phyloP scores from a whole-genome alignment of 2,113 vertebrate species.

The Agapornis roseicollis region DNA sequence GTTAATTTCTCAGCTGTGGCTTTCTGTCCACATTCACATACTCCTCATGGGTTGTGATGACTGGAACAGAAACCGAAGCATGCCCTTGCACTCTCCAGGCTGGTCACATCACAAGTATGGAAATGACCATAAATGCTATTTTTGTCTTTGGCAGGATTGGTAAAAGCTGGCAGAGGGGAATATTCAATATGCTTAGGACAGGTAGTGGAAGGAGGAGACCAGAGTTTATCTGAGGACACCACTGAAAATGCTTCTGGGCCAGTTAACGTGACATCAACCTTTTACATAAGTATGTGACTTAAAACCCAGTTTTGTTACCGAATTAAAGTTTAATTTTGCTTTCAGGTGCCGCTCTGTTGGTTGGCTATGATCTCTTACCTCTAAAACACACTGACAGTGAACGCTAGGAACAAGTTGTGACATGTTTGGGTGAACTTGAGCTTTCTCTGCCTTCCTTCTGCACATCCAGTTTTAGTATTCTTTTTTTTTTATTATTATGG shows the following conservation, averaged over 20 bases:
- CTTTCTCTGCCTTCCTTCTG: background rate
- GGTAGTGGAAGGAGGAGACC: background rate
- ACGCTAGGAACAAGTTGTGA: background rate
- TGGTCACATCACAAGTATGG: background rate
- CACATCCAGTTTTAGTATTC: constrained; percentile 51
- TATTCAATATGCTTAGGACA: background rate
- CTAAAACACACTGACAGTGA: background rate
- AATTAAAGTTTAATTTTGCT: background rate
- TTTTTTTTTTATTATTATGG: constrained; percentile 24
- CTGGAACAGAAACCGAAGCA: background rate
- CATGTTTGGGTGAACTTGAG: constrained; percentile 13
- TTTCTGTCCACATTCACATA: background rate
- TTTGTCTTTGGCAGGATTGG: background rate
- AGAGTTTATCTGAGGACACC: background rate
- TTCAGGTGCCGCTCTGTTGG: background rate
- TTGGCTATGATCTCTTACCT: constrained; percentile 21
- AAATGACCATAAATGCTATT: background rate
- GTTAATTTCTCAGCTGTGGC: background rate
- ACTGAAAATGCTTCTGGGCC: background rate
- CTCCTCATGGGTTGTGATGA: background rate
- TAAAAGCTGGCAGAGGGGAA: background rate
- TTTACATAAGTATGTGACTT: background rate
- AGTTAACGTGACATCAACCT: background rate
- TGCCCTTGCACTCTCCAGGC: background rate
- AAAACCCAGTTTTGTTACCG: background rate